Base-by-base conservation (phyloP, 2,797 vertebrate species). In the Okamejei kenojei region DNA sequence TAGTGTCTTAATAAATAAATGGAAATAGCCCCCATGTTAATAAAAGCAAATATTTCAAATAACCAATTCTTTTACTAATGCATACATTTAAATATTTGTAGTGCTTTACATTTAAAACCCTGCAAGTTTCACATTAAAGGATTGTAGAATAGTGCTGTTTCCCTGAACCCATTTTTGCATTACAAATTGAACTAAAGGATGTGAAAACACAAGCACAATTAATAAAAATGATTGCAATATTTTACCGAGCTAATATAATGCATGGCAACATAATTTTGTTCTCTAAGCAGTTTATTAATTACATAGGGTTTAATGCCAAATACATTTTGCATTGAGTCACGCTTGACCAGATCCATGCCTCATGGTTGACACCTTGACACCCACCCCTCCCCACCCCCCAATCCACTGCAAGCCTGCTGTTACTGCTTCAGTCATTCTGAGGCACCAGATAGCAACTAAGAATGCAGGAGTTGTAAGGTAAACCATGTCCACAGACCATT, bases 301-400 rank as follows among this genome's bases (percentile, higher is more conserved):
- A 71, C 38, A 92, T 74, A 58, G 73, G 90, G 32, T 54, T 45
- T 92, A 10, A 92, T 58, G 73, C 90, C 71, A 92, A 92, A 92
- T 76, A 76, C 6, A 45, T 54, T 76, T 92, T 92, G 73, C 76
- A 11, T 38, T 54, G 19, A 61, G 63, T 74, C 23, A 23, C 19
- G 7, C 21, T 74, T 6, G 19, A 74, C 17, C 71, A 21, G 71
- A 26, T 74, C 71, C 19, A 74, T 74, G 71, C 21, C 21, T 26
- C 17, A 68, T 68, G 10, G 17, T 68, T 68, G 65, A 11, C 65
- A 68, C 1, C 65, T 13, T 68, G 65, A 54, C 45, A 54, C 45
- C 65, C 65, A 11, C 10, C 17, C 68, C 68, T 54, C 45, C 45
- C 45, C 45, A 54, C 5, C 45, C 45, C 45, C 45, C 5, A 6